These are phyloP conservation scores for Panopea generosa DNA, from an alignment of 2,888 invertebrate genomes.

Conservation along the genomic window DNA sequence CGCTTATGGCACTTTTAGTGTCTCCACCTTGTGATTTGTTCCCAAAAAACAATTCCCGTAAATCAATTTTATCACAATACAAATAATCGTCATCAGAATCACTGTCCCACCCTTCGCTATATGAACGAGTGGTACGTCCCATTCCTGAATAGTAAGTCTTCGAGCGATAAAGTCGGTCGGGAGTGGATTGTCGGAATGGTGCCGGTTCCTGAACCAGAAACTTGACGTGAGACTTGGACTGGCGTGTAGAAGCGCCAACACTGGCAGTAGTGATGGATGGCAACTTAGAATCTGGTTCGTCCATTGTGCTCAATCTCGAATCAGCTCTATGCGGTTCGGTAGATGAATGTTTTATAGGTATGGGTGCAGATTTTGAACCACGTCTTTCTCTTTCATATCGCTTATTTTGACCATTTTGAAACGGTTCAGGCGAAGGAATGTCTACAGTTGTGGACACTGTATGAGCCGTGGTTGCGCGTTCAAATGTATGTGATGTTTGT, in stretches of 20 bases:
- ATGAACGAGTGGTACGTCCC: slow-evolving; percentile 37
- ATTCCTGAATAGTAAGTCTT: slow-evolving; percentile 61
- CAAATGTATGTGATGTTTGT: slow-evolving; percentile 40
- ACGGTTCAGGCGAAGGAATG: slow-evolving; percentile 41
- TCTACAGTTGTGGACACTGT: slow-evolving; percentile 62
- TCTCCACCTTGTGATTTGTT: slow-evolving; percentile 57
- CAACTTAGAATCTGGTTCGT: slow-evolving; percentile 56
- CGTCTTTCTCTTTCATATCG: slow-evolving; percentile 28
- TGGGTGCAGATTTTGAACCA: slow-evolving; percentile 69
- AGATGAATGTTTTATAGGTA: slow-evolving; percentile 38
- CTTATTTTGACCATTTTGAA: slow-evolving; percentile 31
- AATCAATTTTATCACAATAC: slow-evolving; percentile 69
- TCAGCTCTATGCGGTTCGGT: slow-evolving; percentile 26
- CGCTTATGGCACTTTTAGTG: slow-evolving; percentile 55
- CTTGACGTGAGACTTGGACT: slow-evolving; percentile 66
- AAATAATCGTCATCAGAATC: slow-evolving; percentile 67
- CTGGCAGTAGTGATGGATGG: slow-evolving; percentile 49
- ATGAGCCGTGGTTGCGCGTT: slow-evolving; percentile 49
- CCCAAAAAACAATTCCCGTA: slow-evolving; percentile 71
- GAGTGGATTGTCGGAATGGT: slow-evolving; percentile 50
- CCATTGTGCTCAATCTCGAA: slow-evolving; percentile 35
- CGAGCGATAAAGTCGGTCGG: slow-evolving; percentile 50
- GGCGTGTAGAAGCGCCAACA: slow-evolving; percentile 17
- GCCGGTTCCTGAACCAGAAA: slow-evolving; percentile 52
- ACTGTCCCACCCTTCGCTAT: slow-evolving; percentile 62